Evolutionary conservation across 64 coral and sea anemone species (phyloP), one percentile per base, ranked within the genome.

Genomic region (Astreopora myriophthalma): DNA sequence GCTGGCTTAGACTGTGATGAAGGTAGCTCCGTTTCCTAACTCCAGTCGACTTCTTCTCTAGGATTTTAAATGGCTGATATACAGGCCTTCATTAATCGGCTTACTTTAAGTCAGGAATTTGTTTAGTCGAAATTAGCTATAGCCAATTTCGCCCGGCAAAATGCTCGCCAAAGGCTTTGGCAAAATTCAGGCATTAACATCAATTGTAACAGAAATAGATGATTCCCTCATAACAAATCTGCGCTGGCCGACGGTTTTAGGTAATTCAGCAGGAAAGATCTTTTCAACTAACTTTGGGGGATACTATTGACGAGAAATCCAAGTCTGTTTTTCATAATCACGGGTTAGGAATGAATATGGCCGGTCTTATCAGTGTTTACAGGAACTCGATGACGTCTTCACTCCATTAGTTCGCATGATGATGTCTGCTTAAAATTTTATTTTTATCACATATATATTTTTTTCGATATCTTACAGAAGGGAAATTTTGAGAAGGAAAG

Each of bases 91-190:
- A 55, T 78, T 78, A 78, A 80, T 80, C 76, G 27, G 49, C 20
- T 80, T 80, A 78, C 11, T 70, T 32, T 78, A 16, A 28, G 40
- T 23, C 75, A 52, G 26, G 75, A 78, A 78, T 51, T 78, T 78
- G 25, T 51, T 78, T 51, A 78, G 75, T 25, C 75, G 60, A 14
- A 29, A 34, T 28, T 19, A 51, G 29, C 20, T 29, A 80, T 3
- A 80, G 27, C 29, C 48, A 80, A 51, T 52, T 78, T 51, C 19
- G 5, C 5, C 24, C 9, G n/a, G n/a, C n/a, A n/a, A n/a, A n/a
- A n/a, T n/a, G n/a, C n/a, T n/a, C n/a, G n/a, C n/a, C 3, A 31
- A 78, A 42, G 13, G 12, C 51, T 27, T 52, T 42, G 17, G 8
- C 51, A 13, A 55, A 4, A 64, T 23, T 10, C 12, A 64, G 24